phyloP scores from a whole-genome alignment of 2,888 invertebrate species.

The Machimus rusticus region DNA sequence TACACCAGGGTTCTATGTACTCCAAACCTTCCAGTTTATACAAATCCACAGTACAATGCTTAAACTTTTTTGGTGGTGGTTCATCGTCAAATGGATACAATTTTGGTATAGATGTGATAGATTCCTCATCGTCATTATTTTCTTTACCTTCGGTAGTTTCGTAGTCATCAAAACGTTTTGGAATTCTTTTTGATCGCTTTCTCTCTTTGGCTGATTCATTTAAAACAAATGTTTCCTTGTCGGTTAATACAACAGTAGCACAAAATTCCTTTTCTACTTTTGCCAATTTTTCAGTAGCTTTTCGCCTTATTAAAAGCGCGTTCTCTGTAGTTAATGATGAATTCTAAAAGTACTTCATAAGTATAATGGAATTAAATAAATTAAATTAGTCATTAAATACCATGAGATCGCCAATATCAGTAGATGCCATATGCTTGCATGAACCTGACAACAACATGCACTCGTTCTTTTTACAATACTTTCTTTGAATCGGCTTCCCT shows the following conservation, averaged over 20 bases:
- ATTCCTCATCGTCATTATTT: conserved; percentile 10
- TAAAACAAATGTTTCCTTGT: conserved; percentile 71
- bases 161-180: conserved; percentile 69
- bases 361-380: neutral
- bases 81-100: neutral
- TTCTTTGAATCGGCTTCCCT: conserved; percentile 62
- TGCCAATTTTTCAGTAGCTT: conserved; percentile 66
- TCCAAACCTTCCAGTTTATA: conserved; percentile 56
- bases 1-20: conserved; percentile 71
- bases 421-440: conserved; percentile 56
- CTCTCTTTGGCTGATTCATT: conserved; percentile 65
- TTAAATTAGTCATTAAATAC: neutral
- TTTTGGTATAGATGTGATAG: conserved; percentile 19
- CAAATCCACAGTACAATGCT: conserved; percentile 57
- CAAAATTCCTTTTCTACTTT: conserved; percentile 77
- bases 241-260: conserved; percentile 73
- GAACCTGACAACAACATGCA: conserved; percentile 62
- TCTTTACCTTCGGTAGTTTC: conserved; percentile 50
- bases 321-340: conserved; percentile 58
- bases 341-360: conserved; percentile 51
- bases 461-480: conserved; percentile 70
- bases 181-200: conserved; percentile 67
- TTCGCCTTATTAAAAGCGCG: conserved; percentile 59
- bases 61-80: conserved; percentile 49
- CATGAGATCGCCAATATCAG: neutral